phyloP scores from a whole-genome alignment of 2,888 invertebrate genomes.

The Tiliacea citrago region DNA sequence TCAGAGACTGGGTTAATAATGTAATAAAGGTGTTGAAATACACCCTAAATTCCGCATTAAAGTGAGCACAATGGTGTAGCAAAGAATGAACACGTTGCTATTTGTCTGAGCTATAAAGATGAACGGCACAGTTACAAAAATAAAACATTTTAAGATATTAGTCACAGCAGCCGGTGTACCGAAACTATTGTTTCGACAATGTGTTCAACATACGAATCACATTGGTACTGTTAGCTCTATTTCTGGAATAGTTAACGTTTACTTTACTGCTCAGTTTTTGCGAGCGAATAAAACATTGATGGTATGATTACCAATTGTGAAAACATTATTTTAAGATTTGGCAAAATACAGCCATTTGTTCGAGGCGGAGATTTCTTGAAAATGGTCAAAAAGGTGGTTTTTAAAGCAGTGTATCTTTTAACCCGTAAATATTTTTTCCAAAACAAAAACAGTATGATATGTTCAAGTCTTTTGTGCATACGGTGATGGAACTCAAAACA shows the following conservation, averaged over 20 bases:
- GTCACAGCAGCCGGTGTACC: conserved; percentile 77
- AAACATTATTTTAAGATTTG: conserved; percentile 65
- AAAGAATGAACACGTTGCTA: conserved; percentile 71
- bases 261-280: conserved; percentile 82
- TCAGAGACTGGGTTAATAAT: conserved; percentile 28
- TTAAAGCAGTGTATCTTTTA: too few relatives aligned
- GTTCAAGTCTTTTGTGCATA: too few relatives aligned
- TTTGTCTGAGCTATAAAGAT: conserved; percentile 75
- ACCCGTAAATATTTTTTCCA: too few relatives aligned
- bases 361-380: too few relatives aligned
- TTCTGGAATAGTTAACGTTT: conserved; percentile 82
- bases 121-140: conserved; percentile 75
- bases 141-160: conserved; percentile 83
- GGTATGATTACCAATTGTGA: conserved; percentile 71
- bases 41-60: conserved; percentile 61
- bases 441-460: too few relatives aligned
- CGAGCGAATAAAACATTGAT: conserved; percentile 78
- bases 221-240: conserved; percentile 80
- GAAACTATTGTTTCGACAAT: conserved; percentile 84
- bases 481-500: too few relatives aligned
- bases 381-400: too few relatives aligned
- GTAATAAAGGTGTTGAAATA: conserved; percentile 62
- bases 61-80: conserved; percentile 67
- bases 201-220: conserved; percentile 83
- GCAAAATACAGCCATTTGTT: conserved; percentile 41